Evolutionary conservation across 2,888 invertebrate species (phyloP).

Genomic region (Furcula furcula): DNA sequence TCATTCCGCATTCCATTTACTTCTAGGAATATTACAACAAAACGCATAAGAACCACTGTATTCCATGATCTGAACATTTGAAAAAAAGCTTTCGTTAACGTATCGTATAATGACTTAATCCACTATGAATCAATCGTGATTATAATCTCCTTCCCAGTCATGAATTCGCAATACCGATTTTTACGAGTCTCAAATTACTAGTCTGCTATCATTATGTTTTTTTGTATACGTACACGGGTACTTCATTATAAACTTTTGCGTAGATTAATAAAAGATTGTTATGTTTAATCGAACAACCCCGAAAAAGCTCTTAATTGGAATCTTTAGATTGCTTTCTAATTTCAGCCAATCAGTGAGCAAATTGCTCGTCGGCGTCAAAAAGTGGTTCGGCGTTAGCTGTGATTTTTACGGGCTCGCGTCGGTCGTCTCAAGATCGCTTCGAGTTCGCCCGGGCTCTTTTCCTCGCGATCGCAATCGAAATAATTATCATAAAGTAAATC

Average conservation of each 20-base stretch:
- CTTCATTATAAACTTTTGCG: constrained; percentile 12
- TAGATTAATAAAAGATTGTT: constrained; percentile 26
- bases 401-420: constrained; percentile 60
- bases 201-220: constrained; percentile 3
- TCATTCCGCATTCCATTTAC: constrained; percentile 66
- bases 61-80: neutral
- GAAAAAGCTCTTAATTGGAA: constrained; percentile 41
- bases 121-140: constrained; percentile 2
- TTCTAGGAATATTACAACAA: constrained; percentile 57
- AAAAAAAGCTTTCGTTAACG: neutral
- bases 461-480: constrained; percentile 75
- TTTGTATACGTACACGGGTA: too few species aligned
- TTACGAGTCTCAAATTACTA: constrained; percentile 5
- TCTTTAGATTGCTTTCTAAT: constrained; percentile 49
- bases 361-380: constrained; percentile 49
- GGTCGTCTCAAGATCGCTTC: constrained; percentile 51
- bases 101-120: constrained; percentile 1
- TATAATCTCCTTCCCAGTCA: neutral
- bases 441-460: constrained; percentile 58
- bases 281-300: constrained; percentile 31
- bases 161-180: constrained; percentile 7
- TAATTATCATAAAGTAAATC: constrained; percentile 80
- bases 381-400: constrained; percentile 51
- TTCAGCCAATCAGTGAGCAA: constrained; percentile 51
- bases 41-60: constrained; percentile 24